Base-by-base conservation (phyloP, 1,140 invertebrate genomes). In the Sarcophaga bullata region DNA sequence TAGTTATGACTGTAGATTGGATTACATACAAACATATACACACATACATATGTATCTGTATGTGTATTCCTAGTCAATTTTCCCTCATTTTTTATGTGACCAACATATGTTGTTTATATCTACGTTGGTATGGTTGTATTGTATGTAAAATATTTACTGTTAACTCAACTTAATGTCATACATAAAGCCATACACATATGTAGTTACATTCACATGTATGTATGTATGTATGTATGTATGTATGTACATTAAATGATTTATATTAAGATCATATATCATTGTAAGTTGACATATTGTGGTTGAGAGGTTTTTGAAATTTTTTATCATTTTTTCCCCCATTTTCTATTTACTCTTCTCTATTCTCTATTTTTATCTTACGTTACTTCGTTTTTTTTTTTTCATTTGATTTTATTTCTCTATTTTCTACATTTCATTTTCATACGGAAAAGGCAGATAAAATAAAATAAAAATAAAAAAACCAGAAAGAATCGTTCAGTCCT, bases 251-350 rank as follows among this genome's bases (percentile, higher is more conserved):
- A 68, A 68, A 68, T 68, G 62, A 68, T 68, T 68, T 68, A 68
- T 68, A 68, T 68, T 25, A 68, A 68, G 62, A 68, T 68, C 62
- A 68, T 68, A 68, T 68, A 68, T 68, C 62, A 68, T 68, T 68
- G 17, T 9, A 68, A 68, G 62, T 68, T 68, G 62, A 25, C 62
- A 68, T 68, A 68, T 68, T 68, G 62, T 68, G 62, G 62, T 68
- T 68, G 62, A 68, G 62, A 68, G 62, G 62, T 19, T 68, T 68
- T 37, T 68, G 10, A 8, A 68, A 19, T 19, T 68, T 68, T 62
- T 15, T 62, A 13, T 15, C 10, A 19, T n/a, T 17, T 19, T 25
- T 17, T 68, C n/a, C n/a, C 19, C 17, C 19, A 17, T 68, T 68
- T 68, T 25, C 17, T 4, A 37, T 37, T 37, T 37, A 2, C 25